phyloP scores from a whole-genome alignment of 1,140 invertebrate genomes.

The Neotoxoptera formosana region DNA sequence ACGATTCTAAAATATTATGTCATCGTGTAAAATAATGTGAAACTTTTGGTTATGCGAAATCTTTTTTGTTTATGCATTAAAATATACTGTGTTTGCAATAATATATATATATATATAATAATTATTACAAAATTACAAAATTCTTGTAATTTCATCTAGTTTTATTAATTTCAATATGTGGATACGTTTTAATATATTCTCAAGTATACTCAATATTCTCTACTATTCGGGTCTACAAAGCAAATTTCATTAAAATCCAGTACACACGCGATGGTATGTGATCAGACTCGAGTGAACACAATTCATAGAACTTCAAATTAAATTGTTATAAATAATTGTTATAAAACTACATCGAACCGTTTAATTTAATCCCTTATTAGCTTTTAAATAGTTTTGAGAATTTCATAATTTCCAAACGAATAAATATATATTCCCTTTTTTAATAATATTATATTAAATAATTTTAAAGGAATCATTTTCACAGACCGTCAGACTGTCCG shows the following conservation, averaged over 20 bases:
- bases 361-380: not conserved
- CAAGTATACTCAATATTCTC: not conserved
- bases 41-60: not conserved
- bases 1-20: not conserved
- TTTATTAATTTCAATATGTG: not conserved
- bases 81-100: not conserved
- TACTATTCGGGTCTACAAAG: not conserved
- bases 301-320: not conserved
- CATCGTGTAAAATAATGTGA: not conserved
- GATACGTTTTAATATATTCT: not conserved
- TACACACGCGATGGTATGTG: not conserved
- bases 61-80: not conserved
- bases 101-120: too few relatives aligned
- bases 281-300: conserved; percentile 12
- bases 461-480: not conserved
- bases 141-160: not conserved
- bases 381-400: not conserved
- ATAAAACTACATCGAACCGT: not conserved
- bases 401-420: not conserved
- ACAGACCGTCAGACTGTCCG: not conserved
- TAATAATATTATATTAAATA: not conserved
- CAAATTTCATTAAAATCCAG: not conserved
- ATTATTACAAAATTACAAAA: not conserved
- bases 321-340: not conserved
- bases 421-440: not conserved